Evolutionary conservation across 2,113 vertebrate genomes (phyloP).

Genomic region (Tupaia tana): DNA sequence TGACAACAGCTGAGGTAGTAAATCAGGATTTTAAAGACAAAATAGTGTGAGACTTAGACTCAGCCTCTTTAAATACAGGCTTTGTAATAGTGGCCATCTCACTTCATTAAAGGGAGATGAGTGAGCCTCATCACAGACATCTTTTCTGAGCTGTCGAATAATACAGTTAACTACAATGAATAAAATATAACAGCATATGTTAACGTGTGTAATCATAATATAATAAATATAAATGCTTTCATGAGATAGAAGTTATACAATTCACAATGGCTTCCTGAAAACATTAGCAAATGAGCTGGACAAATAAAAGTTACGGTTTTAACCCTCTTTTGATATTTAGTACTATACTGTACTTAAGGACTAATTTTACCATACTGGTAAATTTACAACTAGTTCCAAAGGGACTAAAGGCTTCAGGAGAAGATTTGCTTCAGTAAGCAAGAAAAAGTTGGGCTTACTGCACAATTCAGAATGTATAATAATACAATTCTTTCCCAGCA

Average conservation of each 20-base stretch:
- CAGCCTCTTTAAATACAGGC: background rate
- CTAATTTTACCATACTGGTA: background rate
- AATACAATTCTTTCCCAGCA: background rate
- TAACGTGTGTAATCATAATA: background rate
- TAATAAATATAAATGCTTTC: background rate
- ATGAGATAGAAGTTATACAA: background rate
- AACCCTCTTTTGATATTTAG: background rate
- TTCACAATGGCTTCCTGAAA: background rate
- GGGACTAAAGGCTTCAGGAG: background rate
- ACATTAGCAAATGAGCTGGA: background rate
- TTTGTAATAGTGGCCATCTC: background rate
- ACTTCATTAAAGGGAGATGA: background rate
- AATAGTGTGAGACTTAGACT: background rate
- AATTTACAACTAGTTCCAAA: background rate
- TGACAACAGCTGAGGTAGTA: background rate
- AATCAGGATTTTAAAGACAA: background rate
- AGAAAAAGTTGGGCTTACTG: background rate
- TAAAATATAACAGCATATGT: background rate
- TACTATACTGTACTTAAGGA: background rate
- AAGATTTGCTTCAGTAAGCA: conserved; percentile 9
- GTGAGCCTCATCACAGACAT: background rate
- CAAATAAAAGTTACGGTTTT: background rate
- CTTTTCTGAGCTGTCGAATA: background rate
- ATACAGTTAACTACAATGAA: background rate
- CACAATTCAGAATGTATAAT: background rate